phyloP scores from a whole-genome alignment of 2,797 vertebrate species.

The Squalus acanthias region DNA sequence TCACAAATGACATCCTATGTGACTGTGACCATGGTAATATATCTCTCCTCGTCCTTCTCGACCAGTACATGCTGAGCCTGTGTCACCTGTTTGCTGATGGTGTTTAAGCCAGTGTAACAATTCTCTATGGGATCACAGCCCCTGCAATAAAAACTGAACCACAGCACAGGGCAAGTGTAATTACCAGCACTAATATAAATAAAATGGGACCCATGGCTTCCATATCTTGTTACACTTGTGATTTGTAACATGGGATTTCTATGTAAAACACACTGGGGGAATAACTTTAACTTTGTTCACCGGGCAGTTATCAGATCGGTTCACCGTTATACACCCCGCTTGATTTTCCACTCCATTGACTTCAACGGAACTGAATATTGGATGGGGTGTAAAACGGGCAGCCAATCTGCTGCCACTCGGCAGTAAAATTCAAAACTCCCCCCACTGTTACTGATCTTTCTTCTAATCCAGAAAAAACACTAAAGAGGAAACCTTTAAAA shows the following conservation, averaged over 20 bases:
- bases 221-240: background rate
- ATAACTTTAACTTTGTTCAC: background rate
- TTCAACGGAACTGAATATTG: background rate
- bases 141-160: background rate
- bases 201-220: background rate
- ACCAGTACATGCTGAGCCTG: background rate
- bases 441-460: background rate
- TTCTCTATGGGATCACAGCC: background rate
- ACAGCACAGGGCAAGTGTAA: background rate
- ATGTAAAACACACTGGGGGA: background rate
- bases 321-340: background rate
- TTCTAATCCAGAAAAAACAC: background rate
- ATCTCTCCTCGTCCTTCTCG: no score
- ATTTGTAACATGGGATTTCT: background rate
- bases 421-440: background rate
- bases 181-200: background rate
- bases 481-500: background rate
- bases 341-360: background rate
- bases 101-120: background rate
- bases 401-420: background rate
- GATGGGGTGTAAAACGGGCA: background rate
- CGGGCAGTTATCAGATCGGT: background rate
- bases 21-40: no score
- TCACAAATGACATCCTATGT: no score
- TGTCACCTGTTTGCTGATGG: background rate